Percentiles rank a stretch among this genome's conserved stretches.
Evolutionary conservation across 2,113 vertebrate species (phyloP).

Genomic region (Cyprinus carpio): DNA sequence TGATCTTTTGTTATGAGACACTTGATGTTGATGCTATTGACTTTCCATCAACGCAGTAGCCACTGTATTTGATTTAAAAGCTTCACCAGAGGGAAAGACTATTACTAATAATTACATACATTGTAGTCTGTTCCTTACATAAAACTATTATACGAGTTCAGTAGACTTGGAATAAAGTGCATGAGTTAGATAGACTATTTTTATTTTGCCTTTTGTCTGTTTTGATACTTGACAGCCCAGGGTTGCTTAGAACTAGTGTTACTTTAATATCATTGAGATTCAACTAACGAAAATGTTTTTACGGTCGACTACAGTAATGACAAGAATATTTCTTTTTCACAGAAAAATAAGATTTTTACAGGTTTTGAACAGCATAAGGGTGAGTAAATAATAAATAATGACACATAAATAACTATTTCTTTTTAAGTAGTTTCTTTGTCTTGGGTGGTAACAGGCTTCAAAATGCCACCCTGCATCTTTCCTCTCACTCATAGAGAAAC

Average conservation of each 20-base stretch:
- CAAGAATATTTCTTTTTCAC: not conserved
- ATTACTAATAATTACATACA: not conserved
- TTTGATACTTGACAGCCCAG: not conserved
- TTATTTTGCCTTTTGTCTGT: not conserved
- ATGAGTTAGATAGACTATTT: not conserved
- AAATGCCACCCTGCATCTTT: not conserved
- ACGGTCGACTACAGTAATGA: not conserved
- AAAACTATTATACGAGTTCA: not conserved
- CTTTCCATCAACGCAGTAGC: not conserved
- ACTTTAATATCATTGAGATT: not conserved
- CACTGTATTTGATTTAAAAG: not conserved
- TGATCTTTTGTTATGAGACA: not conserved
- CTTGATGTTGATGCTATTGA: not conserved
- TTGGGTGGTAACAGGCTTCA: slow-evolving; percentile 19
- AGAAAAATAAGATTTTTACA: not conserved
- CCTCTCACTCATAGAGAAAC: slow-evolving; percentile 23
- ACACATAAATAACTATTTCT: not conserved
- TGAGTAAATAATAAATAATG: not conserved
- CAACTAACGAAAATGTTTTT: not conserved
- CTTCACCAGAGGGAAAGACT: not conserved
- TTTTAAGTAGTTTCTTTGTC: not conserved
- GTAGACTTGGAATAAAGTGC: not conserved
- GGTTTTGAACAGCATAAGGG: not conserved
- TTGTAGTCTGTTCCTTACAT: not conserved
- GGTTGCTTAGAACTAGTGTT: not conserved